A percentile compares a stretch with the other conserved stretches of the same genome.
Conservation (phyloP, 2,888 invertebrate genomes). For the Digitonthophagus gazella region DNA sequence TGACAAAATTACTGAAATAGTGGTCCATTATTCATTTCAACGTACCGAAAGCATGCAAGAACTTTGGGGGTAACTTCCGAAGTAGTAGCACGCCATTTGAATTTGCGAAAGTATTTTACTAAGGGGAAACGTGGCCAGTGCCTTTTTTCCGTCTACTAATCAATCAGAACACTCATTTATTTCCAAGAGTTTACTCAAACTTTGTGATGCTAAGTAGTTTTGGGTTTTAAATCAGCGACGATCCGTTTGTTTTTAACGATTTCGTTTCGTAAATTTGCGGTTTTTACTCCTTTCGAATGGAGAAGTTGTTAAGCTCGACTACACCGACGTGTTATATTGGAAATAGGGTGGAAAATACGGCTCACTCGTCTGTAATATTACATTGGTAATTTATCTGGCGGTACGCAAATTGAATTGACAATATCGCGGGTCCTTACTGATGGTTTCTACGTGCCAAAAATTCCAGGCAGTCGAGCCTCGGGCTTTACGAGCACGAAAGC, state of each 20-base stretch:
- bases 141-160: neutral
- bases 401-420: slow-evolving; percentile 26
- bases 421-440: slow-evolving; percentile 15
- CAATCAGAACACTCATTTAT: neutral
- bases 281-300: too few relatives aligned
- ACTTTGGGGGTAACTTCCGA: neutral
- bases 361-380: slow-evolving; percentile 17
- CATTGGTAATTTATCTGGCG: slow-evolving; percentile 20
- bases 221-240: too few relatives aligned
- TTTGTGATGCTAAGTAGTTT: neutral
- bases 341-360: slow-evolving; percentile 13
- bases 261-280: too few relatives aligned
- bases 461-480: neutral
- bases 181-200: neutral
- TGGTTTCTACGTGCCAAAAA: slow-evolving; percentile 11
- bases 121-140: neutral
- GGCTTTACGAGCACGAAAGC: neutral
- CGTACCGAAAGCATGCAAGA: neutral
- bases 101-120: neutral
- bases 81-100: neutral
- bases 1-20: neutral
- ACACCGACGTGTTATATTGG: slow-evolving; percentile 3
- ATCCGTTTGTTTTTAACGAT: too few relatives aligned
- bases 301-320: neutral
- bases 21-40: neutral